Percentiles rank a stretch among this genome's conserved stretches.
Conservation (phyloP, 2,113 vertebrate species). For the Scomber scombrus region DNA sequence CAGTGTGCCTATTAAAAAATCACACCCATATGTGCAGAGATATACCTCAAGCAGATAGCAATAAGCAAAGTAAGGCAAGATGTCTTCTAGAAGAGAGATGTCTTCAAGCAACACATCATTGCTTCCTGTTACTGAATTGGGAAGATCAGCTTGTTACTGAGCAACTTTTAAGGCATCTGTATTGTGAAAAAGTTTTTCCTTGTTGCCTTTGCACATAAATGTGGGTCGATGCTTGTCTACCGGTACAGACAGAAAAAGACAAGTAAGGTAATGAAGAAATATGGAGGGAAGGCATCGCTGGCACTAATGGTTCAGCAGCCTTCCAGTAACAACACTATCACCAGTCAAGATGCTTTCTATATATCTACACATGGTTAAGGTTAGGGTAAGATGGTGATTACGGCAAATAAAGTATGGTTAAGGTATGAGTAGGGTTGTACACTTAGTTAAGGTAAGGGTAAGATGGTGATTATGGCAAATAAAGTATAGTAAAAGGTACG, state of each 20-base stretch:
- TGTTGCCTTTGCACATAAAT: background rate
- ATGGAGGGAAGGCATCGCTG: conserved; percentile 14
- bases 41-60: background rate
- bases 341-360: background rate
- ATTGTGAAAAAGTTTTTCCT: background rate
- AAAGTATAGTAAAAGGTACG: no score
- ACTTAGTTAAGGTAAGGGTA: no score
- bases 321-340: conserved; percentile 10
- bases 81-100: background rate
- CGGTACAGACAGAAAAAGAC: background rate
- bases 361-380: no score
- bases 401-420: no score
- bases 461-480: no score
- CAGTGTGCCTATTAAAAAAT: background rate
- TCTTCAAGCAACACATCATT: background rate
- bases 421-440: no score
- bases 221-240: no score
- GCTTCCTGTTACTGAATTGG: conserved; percentile 1
- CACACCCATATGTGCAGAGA: conserved; percentile 25
- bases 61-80: conserved; percentile 9
- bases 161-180: background rate
- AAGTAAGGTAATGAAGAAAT: conserved; percentile 2
- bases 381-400: no score
- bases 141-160: background rate
- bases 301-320: background rate